A percentile compares a stretch with the other conserved stretches of the same genome.
Conservation (phyloP, 2,113 vertebrate species). For the Callaeas wilsoni region DNA sequence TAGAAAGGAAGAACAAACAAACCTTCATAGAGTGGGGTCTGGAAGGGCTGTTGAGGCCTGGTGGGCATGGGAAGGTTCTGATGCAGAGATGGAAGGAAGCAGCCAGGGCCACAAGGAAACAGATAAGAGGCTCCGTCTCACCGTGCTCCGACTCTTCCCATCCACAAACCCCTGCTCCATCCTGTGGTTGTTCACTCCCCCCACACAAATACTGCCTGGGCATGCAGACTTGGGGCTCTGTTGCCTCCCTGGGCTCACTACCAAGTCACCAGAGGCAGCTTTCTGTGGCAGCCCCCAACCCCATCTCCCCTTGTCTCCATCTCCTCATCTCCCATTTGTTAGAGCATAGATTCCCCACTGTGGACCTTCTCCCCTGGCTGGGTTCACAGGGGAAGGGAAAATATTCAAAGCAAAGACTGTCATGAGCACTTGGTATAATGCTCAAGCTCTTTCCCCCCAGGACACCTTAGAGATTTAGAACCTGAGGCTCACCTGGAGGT, state of each 20-base stretch:
- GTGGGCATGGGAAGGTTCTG: background rate
- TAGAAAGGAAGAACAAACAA: background rate
- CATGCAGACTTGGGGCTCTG: background rate
- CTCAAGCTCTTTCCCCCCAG: background rate
- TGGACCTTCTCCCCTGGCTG: background rate
- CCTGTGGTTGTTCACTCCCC: background rate
- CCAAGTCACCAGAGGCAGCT: background rate
- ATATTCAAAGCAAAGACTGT: background rate
- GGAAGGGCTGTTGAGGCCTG: background rate
- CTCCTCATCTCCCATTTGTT: background rate
- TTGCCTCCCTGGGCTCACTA: background rate
- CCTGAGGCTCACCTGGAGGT: rapidly evolving
- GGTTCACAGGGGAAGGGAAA: background rate
- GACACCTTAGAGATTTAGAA: background rate
- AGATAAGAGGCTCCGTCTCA: background rate
- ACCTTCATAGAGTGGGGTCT: rapidly evolving
- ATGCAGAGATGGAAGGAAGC: background rate
- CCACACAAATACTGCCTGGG: background rate
- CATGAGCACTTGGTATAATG: rapidly evolving
- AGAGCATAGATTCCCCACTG: background rate
- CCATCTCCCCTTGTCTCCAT: background rate
- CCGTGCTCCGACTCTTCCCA: background rate
- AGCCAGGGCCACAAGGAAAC: background rate
- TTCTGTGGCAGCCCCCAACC: background rate
- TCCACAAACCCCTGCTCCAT: background rate